Evolutionary conservation across 1,140 invertebrate genomes (phyloP).

Genomic region (Akabosia matsudoensis): DNA sequence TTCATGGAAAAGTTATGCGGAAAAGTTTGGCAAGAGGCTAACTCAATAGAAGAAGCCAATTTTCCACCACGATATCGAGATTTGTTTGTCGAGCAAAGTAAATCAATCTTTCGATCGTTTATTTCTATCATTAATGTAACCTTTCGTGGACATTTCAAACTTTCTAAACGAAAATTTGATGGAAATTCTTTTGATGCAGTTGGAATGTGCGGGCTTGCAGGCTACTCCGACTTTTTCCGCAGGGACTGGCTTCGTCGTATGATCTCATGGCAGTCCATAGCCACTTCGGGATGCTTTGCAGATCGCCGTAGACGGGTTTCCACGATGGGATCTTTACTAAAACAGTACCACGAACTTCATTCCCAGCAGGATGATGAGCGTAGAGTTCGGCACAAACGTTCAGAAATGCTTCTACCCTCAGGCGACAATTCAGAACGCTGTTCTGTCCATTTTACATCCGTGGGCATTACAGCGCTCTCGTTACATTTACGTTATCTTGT

Average conservation of each 20-base stretch:
- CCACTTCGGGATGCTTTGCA: not conserved
- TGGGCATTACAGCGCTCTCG: constrained; percentile 21
- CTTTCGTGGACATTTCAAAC: no score
- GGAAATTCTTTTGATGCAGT: not conserved
- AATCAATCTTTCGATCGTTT: not conserved
- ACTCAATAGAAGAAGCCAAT: not conserved
- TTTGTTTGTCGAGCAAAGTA: constrained; percentile 34
- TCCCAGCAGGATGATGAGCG: not conserved
- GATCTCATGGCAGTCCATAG: not conserved
- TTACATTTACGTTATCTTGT: constrained; percentile 28
- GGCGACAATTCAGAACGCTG: constrained; percentile 20
- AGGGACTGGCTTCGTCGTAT: not conserved
- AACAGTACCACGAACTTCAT: not conserved
- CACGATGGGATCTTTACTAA: not conserved
- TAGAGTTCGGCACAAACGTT: not conserved
- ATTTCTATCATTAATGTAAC: not conserved
- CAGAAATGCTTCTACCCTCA: not conserved
- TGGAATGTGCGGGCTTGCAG: not conserved
- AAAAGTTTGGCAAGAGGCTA: constrained; percentile 17
- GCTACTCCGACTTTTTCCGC: not conserved
- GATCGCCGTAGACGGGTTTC: not conserved
- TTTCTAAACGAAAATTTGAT: no score
- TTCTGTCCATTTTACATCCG: constrained; percentile 34
- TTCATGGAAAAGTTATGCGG: constrained; percentile 3
- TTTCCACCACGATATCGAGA: constrained; percentile 30